These are phyloP conservation scores for Zeuzera pyrina DNA, from an alignment of 2,888 invertebrate species.

Conservation along the genomic window DNA sequence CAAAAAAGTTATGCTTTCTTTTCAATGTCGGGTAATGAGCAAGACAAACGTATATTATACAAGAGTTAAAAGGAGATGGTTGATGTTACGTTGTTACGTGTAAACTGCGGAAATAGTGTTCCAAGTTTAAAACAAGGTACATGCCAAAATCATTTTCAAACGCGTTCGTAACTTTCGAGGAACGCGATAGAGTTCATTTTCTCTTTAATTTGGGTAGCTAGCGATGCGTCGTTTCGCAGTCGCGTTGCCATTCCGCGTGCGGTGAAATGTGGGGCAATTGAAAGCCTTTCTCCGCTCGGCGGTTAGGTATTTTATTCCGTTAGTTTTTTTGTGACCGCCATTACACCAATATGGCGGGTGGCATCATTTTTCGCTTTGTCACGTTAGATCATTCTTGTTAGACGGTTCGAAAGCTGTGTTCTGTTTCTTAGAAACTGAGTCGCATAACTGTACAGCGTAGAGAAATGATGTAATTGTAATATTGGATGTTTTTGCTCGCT, in stretches of 20 bases:
- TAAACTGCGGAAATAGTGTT: slow-evolving; percentile 34
- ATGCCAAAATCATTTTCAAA: slow-evolving; percentile 43
- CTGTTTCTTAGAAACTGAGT: slow-evolving; percentile 48
- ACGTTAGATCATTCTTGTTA: slow-evolving; percentile 72
- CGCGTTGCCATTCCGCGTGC: slow-evolving; percentile 55
- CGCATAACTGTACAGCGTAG: slow-evolving; percentile 57
- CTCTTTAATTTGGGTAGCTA: slow-evolving; percentile 24
- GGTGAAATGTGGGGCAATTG: slow-evolving; percentile 70
- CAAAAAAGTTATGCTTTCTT: slow-evolving; percentile 67
- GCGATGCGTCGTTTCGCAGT: slow-evolving; percentile 45
- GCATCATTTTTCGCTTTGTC: slow-evolving; percentile 70
- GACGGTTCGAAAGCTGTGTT: slow-evolving; percentile 62
- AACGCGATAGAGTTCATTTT: slow-evolving; percentile 39
- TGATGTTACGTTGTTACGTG: slow-evolving; percentile 42
- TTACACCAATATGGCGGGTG: slow-evolving; percentile 65
- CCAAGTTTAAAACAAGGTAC: slow-evolving; percentile 35
- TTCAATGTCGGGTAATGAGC: slow-evolving; percentile 55
- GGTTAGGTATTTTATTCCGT: slow-evolving; percentile 71
- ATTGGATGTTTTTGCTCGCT: slow-evolving; percentile 18
- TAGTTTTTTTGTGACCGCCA: slow-evolving; percentile 68
- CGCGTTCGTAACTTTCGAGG: slow-evolving; percentile 36
- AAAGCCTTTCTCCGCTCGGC: slow-evolving; percentile 70
- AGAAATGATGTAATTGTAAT: slow-evolving; percentile 58
- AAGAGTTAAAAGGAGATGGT: slow-evolving; percentile 36
- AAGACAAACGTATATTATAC: slow-evolving; percentile 28